Conservation (phyloP, 2,797 vertebrate species). For the Rachycentron canadum region DNA sequence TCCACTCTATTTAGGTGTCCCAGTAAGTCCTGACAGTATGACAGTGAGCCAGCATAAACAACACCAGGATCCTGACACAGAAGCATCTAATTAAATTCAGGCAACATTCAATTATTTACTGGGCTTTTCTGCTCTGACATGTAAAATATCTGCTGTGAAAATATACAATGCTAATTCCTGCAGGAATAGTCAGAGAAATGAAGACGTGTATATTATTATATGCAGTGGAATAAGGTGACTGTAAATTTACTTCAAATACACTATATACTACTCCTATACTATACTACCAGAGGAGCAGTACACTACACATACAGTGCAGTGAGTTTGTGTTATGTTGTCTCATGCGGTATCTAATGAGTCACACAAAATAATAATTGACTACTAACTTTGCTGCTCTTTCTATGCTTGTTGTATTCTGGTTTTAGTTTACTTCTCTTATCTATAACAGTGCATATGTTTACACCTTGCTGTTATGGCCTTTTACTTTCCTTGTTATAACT, state of each 20-base stretch:
- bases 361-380: too few relatives aligned
- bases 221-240: too few relatives aligned
- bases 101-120: too few relatives aligned
- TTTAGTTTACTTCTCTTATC: constrained; percentile 3
- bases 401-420: too few relatives aligned
- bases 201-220: background rate
- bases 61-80: background rate
- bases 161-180: background rate
- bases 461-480: background rate
- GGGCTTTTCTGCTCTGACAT: background rate
- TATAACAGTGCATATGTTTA: background rate
- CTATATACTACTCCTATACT: too few relatives aligned
- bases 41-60: too few relatives aligned
- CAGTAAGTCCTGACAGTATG: too few relatives aligned
- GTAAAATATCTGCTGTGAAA: background rate
- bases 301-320: background rate
- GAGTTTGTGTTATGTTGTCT: background rate
- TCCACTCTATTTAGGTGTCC: too few relatives aligned
- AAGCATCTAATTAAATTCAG: too few relatives aligned
- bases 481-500: background rate
- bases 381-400: background rate
- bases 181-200: background rate
- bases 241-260: background rate
- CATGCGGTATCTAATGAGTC: background rate
- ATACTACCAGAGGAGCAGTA: background rate